These are phyloP conservation scores for Cyprinodon tularosa DNA, from an alignment of 2,113 vertebrate species.

Conservation along the genomic window DNA sequence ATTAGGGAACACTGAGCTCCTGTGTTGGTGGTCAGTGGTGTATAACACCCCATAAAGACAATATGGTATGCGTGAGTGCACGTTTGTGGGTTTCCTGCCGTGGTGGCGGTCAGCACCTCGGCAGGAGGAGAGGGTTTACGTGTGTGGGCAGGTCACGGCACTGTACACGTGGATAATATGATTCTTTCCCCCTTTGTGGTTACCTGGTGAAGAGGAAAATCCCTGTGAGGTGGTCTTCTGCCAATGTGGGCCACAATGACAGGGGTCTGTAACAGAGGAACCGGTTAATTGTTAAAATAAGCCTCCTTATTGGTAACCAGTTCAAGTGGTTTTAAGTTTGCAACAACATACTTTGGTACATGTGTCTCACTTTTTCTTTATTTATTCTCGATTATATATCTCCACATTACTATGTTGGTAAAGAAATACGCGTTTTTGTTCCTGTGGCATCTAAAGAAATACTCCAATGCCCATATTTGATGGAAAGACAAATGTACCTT, in stretches of 20 bases:
- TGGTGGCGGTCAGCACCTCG: constrained; percentile 63
- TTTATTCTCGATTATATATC: not conserved
- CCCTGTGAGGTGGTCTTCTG: constrained; percentile 75
- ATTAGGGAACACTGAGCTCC: constrained; percentile 77
- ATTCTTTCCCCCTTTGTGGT: constrained; percentile 73
- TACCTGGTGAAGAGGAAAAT: constrained; percentile 79
- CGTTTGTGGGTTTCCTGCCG: constrained; percentile 47
- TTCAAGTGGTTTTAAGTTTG: constrained; percentile 37
- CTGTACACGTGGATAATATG: constrained; percentile 75
- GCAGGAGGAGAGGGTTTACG: constrained; percentile 8
- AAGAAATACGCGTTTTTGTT: constrained; percentile 12
- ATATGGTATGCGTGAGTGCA: constrained; percentile 46
- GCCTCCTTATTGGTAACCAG: constrained; percentile 29
- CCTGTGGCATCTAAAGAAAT: constrained; percentile 36
- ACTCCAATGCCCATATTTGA: constrained; percentile 18
- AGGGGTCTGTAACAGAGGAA: constrained; percentile 62
- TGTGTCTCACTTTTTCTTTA: not conserved
- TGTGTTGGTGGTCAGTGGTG: constrained; percentile 77
- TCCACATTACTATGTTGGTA: not conserved
- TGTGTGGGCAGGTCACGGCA: constrained; percentile 32
- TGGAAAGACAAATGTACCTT: constrained; percentile 29
- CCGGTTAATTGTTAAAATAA: constrained; percentile 71
- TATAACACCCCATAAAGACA: constrained; percentile 77
- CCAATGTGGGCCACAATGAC: constrained; percentile 53
- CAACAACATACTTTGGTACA: not conserved